Base-by-base conservation (phyloP, 2,888 invertebrate species). In the Clusia tigrina region DNA sequence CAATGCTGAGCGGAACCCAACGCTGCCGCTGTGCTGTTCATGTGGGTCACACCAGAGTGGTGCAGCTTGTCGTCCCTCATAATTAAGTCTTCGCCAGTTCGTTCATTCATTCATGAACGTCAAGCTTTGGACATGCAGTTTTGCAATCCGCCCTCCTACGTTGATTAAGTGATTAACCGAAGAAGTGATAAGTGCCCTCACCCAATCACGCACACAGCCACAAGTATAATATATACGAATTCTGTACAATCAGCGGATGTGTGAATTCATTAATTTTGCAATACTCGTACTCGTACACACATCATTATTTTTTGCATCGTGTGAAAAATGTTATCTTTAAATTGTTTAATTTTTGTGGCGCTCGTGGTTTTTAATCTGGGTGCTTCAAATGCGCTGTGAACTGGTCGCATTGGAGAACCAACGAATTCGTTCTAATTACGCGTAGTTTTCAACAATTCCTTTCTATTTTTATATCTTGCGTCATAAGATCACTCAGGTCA, bases 231-330 rank as follows among this genome's bases (percentile, higher is more conserved):
- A 15, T 15, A 6, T 12, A 9, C 32, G 32, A 32, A 32, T 32
- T 26, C 2, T 9, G 54, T 32, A 32, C 37, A 51, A 51, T 58
- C 58, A 58, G 18, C 58, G 52, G 58, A 58, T 51, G 52, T 58
- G 52, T 42, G 51, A 23, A 32, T 52, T 52, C 25, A 52, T 58
- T 52, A 23, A 42, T 52, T 58, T 51, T 58, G 58, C 58, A 58
- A 58, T 23, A 42, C 6, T 32, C 32, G 6, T 32, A 32, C 6
- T 12, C 12, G 12, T 9, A 12, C 12, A 32, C 32, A 32, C 12
- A 32, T 32, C 32, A n/a, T 42, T 42, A 15, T 42, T 42, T 42
- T 42, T 42, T 42, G 42, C 42, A 42, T n/a, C 42, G 9, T 42
- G 42, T 42, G n/a, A 42, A 42, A 15, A 42, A 42, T n/a, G 42